These are phyloP conservation scores for Trachops cirrhosus DNA, from an alignment of 2,797 vertebrate genomes.

Conservation along the genomic window DNA sequence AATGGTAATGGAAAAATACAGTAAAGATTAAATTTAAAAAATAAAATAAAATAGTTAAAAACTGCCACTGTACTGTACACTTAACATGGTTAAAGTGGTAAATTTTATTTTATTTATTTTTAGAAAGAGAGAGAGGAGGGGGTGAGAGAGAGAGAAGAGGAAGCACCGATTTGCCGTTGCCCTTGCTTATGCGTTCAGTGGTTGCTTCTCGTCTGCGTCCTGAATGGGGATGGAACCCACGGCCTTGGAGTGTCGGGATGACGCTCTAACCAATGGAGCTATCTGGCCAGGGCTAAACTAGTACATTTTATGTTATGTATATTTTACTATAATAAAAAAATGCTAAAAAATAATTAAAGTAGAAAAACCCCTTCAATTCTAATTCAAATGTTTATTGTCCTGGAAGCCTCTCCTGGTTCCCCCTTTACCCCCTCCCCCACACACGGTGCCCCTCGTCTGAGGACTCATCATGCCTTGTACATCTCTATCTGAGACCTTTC, in stretches of 20 bases:
- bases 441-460: neutral
- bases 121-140: neutral
- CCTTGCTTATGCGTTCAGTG: neutral
- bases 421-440: fast-evolving
- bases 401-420: neutral
- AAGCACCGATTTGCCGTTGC: neutral
- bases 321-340: conserved; percentile 8
- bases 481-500: neutral
- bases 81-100: neutral
- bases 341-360: neutral
- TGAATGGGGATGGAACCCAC: neutral
- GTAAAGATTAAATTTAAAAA: neutral
- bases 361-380: neutral
- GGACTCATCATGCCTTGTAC: neutral
- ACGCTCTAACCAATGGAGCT: neutral
- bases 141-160: neutral
- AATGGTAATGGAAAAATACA: too few relatives aligned
- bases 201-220: neutral
- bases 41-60: neutral
- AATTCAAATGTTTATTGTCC: neutral
- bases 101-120: neutral
- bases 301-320: neutral
- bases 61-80: neutral
- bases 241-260: neutral
- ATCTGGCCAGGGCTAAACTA: neutral